phyloP scores from a whole-genome alignment of 2,113 vertebrate genomes.

The Equus przewalskii region DNA sequence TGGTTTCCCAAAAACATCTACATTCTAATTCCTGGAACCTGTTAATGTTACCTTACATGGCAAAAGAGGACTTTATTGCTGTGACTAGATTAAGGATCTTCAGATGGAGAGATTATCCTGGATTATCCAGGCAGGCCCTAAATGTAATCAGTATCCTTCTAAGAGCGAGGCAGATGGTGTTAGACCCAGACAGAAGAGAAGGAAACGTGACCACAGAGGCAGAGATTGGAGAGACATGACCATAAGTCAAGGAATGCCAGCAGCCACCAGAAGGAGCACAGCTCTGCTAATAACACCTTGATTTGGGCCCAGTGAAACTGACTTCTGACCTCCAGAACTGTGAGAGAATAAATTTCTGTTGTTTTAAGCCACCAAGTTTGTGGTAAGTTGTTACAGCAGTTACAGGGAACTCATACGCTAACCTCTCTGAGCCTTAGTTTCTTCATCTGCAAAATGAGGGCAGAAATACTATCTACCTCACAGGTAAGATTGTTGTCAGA shows the following conservation, averaged over 20 bases:
- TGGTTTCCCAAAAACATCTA: neutral
- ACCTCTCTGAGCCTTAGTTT: neutral
- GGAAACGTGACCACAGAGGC: neutral
- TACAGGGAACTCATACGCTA: neutral
- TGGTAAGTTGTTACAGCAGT: neutral
- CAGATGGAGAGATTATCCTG: neutral
- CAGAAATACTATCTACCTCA: neutral
- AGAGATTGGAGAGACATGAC: neutral
- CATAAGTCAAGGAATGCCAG: slow-evolving; percentile 3
- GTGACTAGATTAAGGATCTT: slow-evolving; percentile 12
- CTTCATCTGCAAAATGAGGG: neutral
- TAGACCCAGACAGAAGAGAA: neutral
- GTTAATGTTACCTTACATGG: neutral
- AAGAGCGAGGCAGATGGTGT: neutral
- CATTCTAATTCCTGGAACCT: neutral
- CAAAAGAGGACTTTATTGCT: neutral
- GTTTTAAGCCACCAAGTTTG: slow-evolving; percentile 34
- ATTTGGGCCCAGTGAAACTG: neutral
- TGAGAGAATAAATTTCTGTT: slow-evolving; percentile 35
- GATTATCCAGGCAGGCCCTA: slow-evolving; percentile 3
- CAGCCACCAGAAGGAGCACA: neutral
- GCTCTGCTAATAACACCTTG: neutral
- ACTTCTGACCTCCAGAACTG: slow-evolving; percentile 18
- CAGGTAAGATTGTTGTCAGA: neutral
- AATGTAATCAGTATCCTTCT: neutral